Evolutionary conservation across 2,797 vertebrate genomes (phyloP), one percentile per base, ranked within the genome.

Genomic region (Apogon hyalosoma): DNA sequence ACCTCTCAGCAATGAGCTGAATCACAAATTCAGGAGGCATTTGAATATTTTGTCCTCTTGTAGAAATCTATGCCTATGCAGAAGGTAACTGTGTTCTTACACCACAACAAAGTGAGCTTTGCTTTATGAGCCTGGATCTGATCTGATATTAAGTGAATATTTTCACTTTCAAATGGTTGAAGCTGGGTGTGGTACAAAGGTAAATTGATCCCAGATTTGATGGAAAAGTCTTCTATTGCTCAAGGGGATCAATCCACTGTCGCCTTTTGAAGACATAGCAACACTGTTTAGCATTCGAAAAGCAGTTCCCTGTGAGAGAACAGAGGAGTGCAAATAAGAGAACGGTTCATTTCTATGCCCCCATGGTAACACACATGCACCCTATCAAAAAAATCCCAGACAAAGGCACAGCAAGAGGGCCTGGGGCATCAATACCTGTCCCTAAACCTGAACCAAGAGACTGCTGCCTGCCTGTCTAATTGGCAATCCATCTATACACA

Each of bases 151-250:
- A 65, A 18, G 28, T 60, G 41, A 50, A 33, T 13, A 28, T 56
- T 73, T 77, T 52, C 49, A 38, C 62, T 71, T 45, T 82, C 70
- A 70, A 65, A 45, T 18, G 40, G 45, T 55, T 48, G 46, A 57
- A 63, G 28, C 50, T 69, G 73, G 77, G 83, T 11, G 73, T 67
- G 45, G 67, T 49, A 36, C 2, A 9, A 47, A 68, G 43, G 51
- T 68, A 80, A 87, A 87, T 81, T 85, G 85, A 88, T 89, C 83
- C 65, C 14, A 73, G 69, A 74, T 83, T 84, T 87, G 85, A 89
- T 82, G 66, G 75, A 84, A 85, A 84, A 87, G 78, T 84, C 69
- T 64, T 83, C 52, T 41, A 73, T 74, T 77, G 79, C 85, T 87
- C 75, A 47, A 53, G 78, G 75, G 69, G 85, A 85, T 88, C 78